A percentile compares a stretch with the other conserved stretches of the same genome.
Evolutionary conservation across 2,888 invertebrate species (phyloP).

Genomic region (Mesorhabditis sp.): DNA sequence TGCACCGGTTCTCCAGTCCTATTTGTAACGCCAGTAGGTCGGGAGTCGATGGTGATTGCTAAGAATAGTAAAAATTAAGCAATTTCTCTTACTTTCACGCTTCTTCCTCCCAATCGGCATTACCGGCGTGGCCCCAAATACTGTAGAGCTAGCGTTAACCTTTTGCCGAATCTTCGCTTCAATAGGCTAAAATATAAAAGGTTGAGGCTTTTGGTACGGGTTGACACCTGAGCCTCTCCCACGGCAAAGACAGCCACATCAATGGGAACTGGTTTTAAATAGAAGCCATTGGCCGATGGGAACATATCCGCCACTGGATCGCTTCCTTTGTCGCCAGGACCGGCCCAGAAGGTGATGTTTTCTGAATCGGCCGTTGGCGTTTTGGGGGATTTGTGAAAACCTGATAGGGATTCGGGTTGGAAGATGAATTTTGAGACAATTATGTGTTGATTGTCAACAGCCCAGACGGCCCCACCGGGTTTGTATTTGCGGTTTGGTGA

Average conservation of each 20-base stretch:
- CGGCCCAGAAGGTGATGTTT: slow-evolving; percentile 57
- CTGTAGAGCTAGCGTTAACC: slow-evolving; percentile 18
- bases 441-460: slow-evolving; percentile 47
- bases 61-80: not conserved
- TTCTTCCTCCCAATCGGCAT: slow-evolving; percentile 8
- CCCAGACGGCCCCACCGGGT: slow-evolving; percentile 51
- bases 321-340: slow-evolving; percentile 42
- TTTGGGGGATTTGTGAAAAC: not conserved
- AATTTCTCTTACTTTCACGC: not conserved
- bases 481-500: slow-evolving; percentile 13
- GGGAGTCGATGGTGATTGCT: too few relatives aligned
- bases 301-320: slow-evolving; percentile 43
- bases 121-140: slow-evolving; percentile 27
- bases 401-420: slow-evolving; percentile 39
- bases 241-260: slow-evolving; percentile 43
- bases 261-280: slow-evolving; percentile 46
- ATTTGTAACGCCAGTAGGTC: too few relatives aligned
- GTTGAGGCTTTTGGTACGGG: not conserved
- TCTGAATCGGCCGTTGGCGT: slow-evolving; percentile 30
- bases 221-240: slow-evolving; percentile 25
- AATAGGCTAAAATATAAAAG: slow-evolving; percentile 23
- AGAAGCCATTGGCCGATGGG: slow-evolving; percentile 55
- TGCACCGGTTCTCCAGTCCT: not conserved
- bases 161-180: slow-evolving; percentile 24
- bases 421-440: slow-evolving; percentile 56